Evolutionary conservation across 2,888 invertebrate genomes (phyloP).

Genomic region (Phymatocera aterrima): DNA sequence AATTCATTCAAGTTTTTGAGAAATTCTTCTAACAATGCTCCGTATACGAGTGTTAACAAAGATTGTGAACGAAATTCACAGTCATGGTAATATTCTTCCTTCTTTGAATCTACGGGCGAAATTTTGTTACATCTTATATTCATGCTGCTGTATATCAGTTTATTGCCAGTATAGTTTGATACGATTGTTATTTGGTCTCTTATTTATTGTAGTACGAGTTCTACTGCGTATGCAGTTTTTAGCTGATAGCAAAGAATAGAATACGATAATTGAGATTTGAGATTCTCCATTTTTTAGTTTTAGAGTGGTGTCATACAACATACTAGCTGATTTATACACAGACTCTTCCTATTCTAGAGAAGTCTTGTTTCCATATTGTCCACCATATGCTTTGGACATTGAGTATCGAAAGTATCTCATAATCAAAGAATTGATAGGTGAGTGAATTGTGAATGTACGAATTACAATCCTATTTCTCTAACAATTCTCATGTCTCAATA

Average conservation of each 20-base stretch:
- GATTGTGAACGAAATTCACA: neutral
- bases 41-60: too few relatives aligned
- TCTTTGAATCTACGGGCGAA: too few relatives aligned
- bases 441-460: constrained; percentile 49
- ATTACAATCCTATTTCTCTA: constrained; percentile 17
- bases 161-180: neutral
- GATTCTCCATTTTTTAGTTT: constrained; percentile 77
- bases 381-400: constrained; percentile 86
- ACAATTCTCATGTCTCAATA: constrained; percentile 12
- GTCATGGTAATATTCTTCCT: too few relatives aligned
- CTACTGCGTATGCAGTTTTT: too few relatives aligned
- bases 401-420: constrained; percentile 93
- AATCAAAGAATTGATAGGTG: constrained; percentile 88
- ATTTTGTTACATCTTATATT: too few relatives aligned
- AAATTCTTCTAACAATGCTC: neutral
- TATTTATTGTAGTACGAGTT: too few relatives aligned
- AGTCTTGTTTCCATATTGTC: constrained; percentile 90
- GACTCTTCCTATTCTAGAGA: constrained; percentile 87
- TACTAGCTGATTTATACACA: constrained; percentile 93
- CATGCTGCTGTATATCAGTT: too few relatives aligned
- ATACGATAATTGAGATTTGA: too few relatives aligned
- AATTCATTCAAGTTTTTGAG: constrained; percentile 54
- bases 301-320: constrained; percentile 91
- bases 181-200: neutral
- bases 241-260: too few relatives aligned